Percentiles rank a stretch among this genome's conserved stretches.
phyloP scores from a whole-genome alignment of 2,888 invertebrate species.

The Pycnomerus fuliginosus region DNA sequence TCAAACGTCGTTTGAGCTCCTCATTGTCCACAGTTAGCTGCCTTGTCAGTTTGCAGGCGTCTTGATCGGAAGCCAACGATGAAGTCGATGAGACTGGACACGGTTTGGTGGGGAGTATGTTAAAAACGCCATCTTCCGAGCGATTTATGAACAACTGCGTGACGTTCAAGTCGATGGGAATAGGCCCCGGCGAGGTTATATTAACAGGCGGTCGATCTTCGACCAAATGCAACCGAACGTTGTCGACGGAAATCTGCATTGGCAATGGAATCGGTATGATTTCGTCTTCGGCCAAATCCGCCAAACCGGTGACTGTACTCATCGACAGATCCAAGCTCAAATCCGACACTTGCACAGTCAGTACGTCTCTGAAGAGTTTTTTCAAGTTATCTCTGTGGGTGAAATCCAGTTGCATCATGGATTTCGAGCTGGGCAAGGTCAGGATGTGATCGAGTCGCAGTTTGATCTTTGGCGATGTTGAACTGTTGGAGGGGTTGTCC shows the following conservation, averaged over 20 bases:
- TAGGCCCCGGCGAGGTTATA: constrained; percentile 79
- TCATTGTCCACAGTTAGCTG: constrained; percentile 64
- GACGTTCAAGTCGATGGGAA: constrained; percentile 75
- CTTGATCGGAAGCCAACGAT: constrained; percentile 18
- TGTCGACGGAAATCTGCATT: constrained; percentile 74
- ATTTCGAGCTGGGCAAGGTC: constrained; percentile 48
- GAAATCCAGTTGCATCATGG: constrained; percentile 47
- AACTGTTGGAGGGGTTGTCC: constrained; percentile 60
- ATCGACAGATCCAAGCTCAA: constrained; percentile 70
- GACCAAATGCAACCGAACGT: constrained; percentile 71
- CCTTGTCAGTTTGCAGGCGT: constrained; percentile 36
- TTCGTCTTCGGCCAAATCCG: constrained; percentile 87
- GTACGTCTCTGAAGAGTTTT: constrained; percentile 55
- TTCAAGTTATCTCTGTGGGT: constrained; percentile 52
- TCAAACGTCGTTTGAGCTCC: constrained; percentile 61
- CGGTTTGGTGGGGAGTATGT: constrained; percentile 62
- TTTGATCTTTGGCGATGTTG: constrained; percentile 58
- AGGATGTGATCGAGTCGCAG: constrained; percentile 63
- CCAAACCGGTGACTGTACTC: constrained; percentile 78
- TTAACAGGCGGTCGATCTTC: constrained; percentile 82
- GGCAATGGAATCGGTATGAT: constrained; percentile 78
- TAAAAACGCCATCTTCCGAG: constrained; percentile 71
- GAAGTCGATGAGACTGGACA: constrained; percentile 28
- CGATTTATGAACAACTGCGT: constrained; percentile 70
- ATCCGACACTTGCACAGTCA: constrained; percentile 67